A percentile compares a stretch with the other conserved stretches of the same genome.
Conservation (phyloP, 2,113 vertebrate species). For the Nyctibius bracteatus region DNA sequence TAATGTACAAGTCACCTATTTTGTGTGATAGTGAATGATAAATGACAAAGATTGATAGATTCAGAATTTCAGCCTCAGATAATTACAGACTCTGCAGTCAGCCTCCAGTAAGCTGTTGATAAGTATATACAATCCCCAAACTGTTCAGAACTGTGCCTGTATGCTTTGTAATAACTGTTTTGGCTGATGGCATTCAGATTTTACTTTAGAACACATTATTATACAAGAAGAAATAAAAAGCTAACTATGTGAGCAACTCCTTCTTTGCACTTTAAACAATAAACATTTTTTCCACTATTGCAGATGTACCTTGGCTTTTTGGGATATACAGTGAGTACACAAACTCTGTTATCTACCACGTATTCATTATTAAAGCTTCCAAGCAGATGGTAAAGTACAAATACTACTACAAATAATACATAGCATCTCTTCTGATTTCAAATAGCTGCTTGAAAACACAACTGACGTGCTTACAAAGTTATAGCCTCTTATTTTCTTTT, state of each 20-base stretch:
- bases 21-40: background rate
- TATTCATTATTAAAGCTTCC: background rate
- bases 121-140: background rate
- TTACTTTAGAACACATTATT: slow-evolving; percentile 1
- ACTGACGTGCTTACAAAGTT: background rate
- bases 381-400: background rate
- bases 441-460: background rate
- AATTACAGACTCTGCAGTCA: background rate
- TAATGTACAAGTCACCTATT: background rate
- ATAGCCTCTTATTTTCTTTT: background rate
- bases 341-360: background rate
- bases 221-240: background rate
- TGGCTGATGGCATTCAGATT: background rate
- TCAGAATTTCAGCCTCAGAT: background rate
- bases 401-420: background rate
- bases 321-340: background rate
- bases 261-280: background rate
- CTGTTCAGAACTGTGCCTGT: background rate
- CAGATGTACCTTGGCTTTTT: background rate
- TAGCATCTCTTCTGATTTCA: background rate
- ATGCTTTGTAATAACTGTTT: slow-evolving; percentile 2
- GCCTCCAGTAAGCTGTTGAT: background rate
- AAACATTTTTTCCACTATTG: background rate
- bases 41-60: background rate
- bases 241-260: background rate